Conservation (phyloP, 2,113 vertebrate genomes). For the Daubentonia madagascariensis region DNA sequence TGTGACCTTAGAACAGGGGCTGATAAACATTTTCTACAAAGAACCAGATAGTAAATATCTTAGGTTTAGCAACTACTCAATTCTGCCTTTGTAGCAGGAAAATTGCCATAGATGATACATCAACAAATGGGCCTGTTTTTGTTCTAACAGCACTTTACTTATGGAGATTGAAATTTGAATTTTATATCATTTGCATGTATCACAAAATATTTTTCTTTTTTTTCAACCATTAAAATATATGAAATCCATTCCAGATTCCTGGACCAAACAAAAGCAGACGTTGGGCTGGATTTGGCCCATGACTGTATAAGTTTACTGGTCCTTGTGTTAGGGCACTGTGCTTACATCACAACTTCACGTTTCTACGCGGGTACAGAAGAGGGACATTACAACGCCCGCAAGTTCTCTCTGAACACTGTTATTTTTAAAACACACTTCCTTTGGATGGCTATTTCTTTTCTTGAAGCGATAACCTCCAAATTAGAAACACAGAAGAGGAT, state of each 20-base stretch:
- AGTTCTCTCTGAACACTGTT: not conserved
- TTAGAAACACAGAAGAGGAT: not conserved
- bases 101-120: not conserved
- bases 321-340: not conserved
- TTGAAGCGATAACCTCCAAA: not conserved
- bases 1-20: not conserved
- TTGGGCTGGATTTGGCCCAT: not conserved
- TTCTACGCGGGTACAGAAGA: not conserved
- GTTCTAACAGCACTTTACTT: not conserved
- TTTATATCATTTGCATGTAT: not conserved
- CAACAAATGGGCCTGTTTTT: not conserved
- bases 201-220: not conserved
- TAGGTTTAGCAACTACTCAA: not conserved
- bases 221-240: not conserved
- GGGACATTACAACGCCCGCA: rapidly evolving
- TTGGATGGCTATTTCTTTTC: not conserved
- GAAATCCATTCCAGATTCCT: not conserved
- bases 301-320: not conserved
- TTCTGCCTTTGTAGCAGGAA: not conserved
- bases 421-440: not conserved
- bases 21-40: not conserved
- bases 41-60: not conserved
- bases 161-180: not conserved
- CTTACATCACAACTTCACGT: rapidly evolving
- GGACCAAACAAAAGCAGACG: not conserved